phyloP scores from a whole-genome alignment of 2,888 invertebrate species.

The Phyto melanocephala region DNA sequence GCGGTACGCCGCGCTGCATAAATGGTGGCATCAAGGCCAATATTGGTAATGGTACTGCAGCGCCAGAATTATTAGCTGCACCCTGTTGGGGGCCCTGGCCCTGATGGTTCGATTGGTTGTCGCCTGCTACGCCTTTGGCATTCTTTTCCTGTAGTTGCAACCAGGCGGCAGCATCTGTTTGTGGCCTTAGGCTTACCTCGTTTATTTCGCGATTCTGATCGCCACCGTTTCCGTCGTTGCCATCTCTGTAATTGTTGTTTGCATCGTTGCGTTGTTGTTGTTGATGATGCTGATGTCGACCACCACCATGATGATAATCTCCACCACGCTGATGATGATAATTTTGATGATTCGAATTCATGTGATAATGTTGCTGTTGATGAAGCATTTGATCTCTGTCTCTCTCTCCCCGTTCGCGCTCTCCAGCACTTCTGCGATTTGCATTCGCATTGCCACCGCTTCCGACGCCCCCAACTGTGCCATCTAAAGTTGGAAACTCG shows the following conservation, averaged over 20 bases:
- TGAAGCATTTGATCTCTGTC: slow-evolving; percentile 66
- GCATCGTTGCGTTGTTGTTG: slow-evolving; percentile 68
- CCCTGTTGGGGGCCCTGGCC: slow-evolving; percentile 80
- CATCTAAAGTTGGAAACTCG: slow-evolving; percentile 93
- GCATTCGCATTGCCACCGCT: slow-evolving; percentile 72
- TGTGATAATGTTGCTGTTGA: slow-evolving; percentile 69
- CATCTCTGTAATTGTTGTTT: slow-evolving; percentile 78
- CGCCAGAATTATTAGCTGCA: slow-evolving; percentile 57
- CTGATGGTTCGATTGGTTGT: slow-evolving; percentile 77
- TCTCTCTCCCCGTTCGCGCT: slow-evolving; percentile 74
- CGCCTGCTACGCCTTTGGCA: slow-evolving; percentile 70
- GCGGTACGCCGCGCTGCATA: slow-evolving; percentile 80
- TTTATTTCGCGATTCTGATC: slow-evolving; percentile 69
- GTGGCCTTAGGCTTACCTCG: slow-evolving; percentile 77
- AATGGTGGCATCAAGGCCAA: slow-evolving; percentile 88
- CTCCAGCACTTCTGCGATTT: slow-evolving; percentile 51
- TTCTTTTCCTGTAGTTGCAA: slow-evolving; percentile 79
- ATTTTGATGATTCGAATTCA: slow-evolving; percentile 68
- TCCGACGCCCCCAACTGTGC: slow-evolving; percentile 79
- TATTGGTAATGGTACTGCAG: slow-evolving; percentile 83
- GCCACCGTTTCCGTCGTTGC: slow-evolving; percentile 74
- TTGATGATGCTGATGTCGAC: slow-evolving; percentile 61
- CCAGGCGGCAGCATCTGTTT: slow-evolving; percentile 78
- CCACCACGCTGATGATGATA: slow-evolving; percentile 63
- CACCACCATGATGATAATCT: slow-evolving; percentile 66